These are phyloP conservation scores for Halictus quadricinctus DNA, from an alignment of 2,888 invertebrate species.

Conservation along the genomic window DNA sequence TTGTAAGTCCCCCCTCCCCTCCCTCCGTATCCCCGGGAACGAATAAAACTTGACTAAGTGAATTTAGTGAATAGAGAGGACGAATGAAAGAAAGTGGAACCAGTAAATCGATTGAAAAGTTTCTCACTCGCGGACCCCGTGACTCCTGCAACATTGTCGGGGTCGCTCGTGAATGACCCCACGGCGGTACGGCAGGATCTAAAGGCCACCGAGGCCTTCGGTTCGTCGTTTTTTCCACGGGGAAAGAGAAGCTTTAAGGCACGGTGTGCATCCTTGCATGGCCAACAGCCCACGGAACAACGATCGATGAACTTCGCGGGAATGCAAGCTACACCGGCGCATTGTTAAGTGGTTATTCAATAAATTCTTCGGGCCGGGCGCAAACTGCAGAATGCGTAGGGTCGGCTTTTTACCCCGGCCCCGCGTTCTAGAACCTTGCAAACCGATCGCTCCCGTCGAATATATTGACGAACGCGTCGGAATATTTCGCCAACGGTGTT, in stretches of 20 bases:
- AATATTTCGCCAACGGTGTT: neutral
- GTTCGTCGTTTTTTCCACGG: constrained; percentile 19
- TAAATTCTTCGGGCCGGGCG: constrained; percentile 45
- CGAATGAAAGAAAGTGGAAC: constrained; percentile 72
- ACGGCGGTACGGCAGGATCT: constrained; percentile 57
- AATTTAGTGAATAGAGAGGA: constrained; percentile 74
- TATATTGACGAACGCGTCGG: neutral
- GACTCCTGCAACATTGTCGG: constrained; percentile 68
- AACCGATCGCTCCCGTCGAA: neutral
- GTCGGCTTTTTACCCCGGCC: neutral
- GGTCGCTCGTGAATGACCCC: constrained; percentile 67
- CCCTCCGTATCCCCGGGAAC: neutral
- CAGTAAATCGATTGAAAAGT: constrained; percentile 75
- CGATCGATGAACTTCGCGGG: constrained; percentile 62
- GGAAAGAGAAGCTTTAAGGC: constrained; percentile 46
- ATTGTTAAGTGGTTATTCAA: constrained; percentile 58
- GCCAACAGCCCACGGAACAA: constrained; percentile 46
- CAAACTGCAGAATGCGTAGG: neutral
- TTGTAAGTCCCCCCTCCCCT: constrained; percentile 67
- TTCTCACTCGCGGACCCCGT: constrained; percentile 68
- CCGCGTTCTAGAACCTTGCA: neutral
- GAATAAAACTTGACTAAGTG: constrained; percentile 77
- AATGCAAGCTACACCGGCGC: constrained; percentile 63
- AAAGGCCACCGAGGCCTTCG: constrained; percentile 55
- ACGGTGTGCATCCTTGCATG: constrained; percentile 56